These are phyloP conservation scores for Hirudo medicinalis DNA, from an alignment of 1,140 invertebrate species.

Conservation along the genomic window DNA sequence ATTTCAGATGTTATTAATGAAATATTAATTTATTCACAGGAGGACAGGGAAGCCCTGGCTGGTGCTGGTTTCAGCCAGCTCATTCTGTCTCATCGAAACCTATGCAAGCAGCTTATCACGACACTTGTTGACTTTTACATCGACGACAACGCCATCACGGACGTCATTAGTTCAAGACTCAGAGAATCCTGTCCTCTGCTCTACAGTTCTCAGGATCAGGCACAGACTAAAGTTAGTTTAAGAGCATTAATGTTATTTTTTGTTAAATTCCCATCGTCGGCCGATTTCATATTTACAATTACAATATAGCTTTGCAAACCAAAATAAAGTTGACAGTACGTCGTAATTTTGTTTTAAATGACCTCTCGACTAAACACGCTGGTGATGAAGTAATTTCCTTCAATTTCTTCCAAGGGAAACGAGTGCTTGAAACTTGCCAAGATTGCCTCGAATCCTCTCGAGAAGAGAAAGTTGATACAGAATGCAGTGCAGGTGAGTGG, in stretches of 20 bases:
- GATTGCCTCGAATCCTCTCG: too few relatives aligned
- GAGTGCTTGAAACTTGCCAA: slow-evolving; percentile 10
- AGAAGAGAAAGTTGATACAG: too few relatives aligned
- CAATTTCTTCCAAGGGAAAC: slow-evolving; percentile 18
- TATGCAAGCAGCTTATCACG: slow-evolving; percentile 34
- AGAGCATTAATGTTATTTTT: neutral
- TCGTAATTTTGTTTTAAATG: too few relatives aligned
- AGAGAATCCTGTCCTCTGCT: slow-evolving; percentile 80
- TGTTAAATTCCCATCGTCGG: too few relatives aligned
- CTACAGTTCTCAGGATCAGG: slow-evolving; percentile 86
- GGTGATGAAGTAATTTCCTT: neutral
- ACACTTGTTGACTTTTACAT: slow-evolving; percentile 57
- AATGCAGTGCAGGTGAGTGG: too few relatives aligned
- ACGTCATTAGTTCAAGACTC: slow-evolving; percentile 73
- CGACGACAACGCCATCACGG: slow-evolving; percentile 82
- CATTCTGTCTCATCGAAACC: neutral
- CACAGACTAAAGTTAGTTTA: slow-evolving; percentile 65
- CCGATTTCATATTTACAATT: too few relatives aligned
- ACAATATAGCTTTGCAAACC: too few relatives aligned
- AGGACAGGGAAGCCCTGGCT: neutral
- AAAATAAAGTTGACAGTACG: too few relatives aligned
- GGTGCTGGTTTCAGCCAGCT: neutral
- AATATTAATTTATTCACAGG: too few relatives aligned
- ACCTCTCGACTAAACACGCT: too few relatives aligned
- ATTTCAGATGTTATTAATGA: too few relatives aligned